Conservation (phyloP, 2,797 vertebrate species). For the Nyctalus aviator region DNA sequence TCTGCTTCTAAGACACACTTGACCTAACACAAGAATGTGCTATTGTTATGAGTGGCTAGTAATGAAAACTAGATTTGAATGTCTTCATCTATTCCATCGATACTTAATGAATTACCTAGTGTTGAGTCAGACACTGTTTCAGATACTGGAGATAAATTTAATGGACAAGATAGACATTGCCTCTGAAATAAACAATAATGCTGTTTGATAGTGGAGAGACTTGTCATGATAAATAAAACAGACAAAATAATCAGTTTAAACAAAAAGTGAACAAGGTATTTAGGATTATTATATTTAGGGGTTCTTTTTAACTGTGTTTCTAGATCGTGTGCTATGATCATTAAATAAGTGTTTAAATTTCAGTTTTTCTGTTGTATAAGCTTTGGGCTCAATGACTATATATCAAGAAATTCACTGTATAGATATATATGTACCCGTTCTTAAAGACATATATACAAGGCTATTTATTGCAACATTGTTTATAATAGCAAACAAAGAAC, state of each 20-base stretch:
- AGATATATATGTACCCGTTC: neutral
- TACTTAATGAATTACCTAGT: constrained; percentile 12
- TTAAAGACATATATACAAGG: neutral
- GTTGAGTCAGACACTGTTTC: neutral
- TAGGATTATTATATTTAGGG: constrained; percentile 2
- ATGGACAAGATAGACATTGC: neutral
- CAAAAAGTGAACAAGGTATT: neutral
- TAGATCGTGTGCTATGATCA: neutral
- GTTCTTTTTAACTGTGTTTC: neutral
- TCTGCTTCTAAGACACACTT: neutral
- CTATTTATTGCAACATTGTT: neutral
- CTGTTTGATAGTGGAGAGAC: neutral
- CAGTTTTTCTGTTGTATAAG: neutral
- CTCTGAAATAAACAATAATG: neutral
- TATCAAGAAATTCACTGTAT: neutral
- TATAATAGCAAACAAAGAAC: constrained; percentile 13
- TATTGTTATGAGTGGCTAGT: neutral
- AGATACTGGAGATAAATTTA: neutral
- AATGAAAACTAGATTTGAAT: constrained; percentile 33
- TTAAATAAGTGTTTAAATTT: constrained; percentile 28
- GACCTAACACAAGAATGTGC: neutral
- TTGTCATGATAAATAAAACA: neutral
- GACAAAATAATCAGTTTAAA: neutral
- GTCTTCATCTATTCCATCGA: neutral
- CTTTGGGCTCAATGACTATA: neutral